Percentiles rank a stretch among this genome's conserved stretches.
Evolutionary conservation across 2,113 vertebrate species (phyloP).

Genomic region (Azemiops feae): DNA sequence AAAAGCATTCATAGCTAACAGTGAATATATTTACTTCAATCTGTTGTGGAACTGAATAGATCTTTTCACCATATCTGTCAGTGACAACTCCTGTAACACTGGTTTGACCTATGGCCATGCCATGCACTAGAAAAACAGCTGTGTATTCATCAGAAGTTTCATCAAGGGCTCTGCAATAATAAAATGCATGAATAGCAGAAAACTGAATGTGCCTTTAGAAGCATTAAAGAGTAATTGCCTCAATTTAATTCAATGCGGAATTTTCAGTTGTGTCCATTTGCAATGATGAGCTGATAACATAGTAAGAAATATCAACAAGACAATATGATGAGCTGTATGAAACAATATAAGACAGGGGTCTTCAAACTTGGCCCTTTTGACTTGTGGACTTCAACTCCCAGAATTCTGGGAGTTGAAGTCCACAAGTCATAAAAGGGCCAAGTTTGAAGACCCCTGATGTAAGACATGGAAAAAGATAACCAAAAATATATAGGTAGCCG

Average conservation of each 20-base stretch:
- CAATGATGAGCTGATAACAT: neutral
- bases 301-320: neutral
- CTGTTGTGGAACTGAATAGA: conserved; percentile 82
- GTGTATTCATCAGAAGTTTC: conserved; percentile 83
- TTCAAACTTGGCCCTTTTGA: no score
- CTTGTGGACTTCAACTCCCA: no score
- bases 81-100: conserved; percentile 79
- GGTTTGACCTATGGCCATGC: conserved; percentile 84
- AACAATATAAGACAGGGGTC: neutral
- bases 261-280: neutral
- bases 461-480: neutral
- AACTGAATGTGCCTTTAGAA: neutral
- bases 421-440: no score
- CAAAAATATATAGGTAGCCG: neutral
- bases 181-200: neutral
- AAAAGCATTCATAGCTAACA: neutral
- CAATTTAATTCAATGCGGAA: neutral
- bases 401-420: no score
- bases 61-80: conserved; percentile 76
- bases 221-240: neutral
- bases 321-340: neutral
- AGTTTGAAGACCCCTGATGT: no score
- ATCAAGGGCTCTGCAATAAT: conserved; percentile 66
- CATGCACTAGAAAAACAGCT: conserved; percentile 81
- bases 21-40: conserved; percentile 79